These are phyloP conservation scores for Dasyprocta punctata DNA, from an alignment of 2,113 vertebrate genomes.

Conservation along the genomic window DNA sequence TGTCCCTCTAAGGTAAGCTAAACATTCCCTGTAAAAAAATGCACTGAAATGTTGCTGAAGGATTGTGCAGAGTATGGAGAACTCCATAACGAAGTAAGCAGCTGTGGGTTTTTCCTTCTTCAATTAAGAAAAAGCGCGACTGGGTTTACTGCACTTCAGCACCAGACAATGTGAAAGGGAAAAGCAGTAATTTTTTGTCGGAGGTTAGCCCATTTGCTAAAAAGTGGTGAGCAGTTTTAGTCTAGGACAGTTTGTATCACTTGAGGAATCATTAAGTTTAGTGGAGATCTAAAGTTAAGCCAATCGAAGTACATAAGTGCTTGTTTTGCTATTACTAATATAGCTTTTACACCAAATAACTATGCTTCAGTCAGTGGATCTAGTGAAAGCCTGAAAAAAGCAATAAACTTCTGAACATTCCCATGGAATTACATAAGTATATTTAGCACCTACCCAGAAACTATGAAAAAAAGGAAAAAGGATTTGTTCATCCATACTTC, in stretches of 20 bases:
- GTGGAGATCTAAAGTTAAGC: background rate
- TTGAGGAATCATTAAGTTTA: background rate
- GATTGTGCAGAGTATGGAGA: background rate
- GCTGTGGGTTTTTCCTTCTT: background rate
- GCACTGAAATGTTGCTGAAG: background rate
- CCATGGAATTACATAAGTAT: background rate
- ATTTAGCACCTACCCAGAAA: background rate
- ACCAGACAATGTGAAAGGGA: background rate
- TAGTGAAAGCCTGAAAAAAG: slow-evolving; percentile 33
- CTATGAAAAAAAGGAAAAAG: background rate
- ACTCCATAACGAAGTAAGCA: background rate
- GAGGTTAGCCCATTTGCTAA: background rate
- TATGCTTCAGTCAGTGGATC: background rate
- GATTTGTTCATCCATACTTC: background rate
- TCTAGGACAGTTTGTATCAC: background rate
- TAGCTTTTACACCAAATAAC: slow-evolving; percentile 3
- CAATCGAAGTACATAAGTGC: background rate
- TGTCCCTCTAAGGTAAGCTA: slow-evolving; percentile 3
- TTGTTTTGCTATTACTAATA: background rate
- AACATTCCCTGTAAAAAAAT: slow-evolving; percentile 25
- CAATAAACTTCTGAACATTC: background rate
- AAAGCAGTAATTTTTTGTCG: background rate
- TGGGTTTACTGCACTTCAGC: background rate
- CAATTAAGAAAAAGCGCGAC: background rate
- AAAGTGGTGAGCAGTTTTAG: background rate